Evolutionary conservation across 2,113 vertebrate genomes (phyloP).

Genomic region (Lathamus discolor): DNA sequence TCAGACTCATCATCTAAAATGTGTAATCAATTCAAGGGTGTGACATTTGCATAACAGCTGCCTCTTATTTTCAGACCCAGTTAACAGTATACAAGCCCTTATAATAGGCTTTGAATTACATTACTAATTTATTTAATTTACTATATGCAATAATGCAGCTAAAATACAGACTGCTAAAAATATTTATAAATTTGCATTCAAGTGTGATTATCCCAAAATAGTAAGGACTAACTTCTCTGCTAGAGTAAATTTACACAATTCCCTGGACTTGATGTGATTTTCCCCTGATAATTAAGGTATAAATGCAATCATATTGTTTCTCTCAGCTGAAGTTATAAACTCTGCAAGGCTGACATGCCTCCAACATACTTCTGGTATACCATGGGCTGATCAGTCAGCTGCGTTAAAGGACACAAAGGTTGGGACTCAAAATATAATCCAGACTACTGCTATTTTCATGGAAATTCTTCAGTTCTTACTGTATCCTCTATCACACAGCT

Average conservation of each 20-base stretch:
- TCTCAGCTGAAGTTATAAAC: background rate
- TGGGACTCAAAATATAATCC: background rate
- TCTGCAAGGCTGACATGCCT: background rate
- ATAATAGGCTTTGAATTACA: constrained; percentile 18
- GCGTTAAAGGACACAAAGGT: background rate
- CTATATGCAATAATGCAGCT: background rate
- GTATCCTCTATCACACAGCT: background rate
- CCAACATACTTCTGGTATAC: background rate
- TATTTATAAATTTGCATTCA: background rate
- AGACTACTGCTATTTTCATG: background rate
- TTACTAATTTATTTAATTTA: constrained; percentile 11
- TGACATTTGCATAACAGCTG: constrained; percentile 44
- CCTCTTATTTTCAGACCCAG: constrained; percentile 20
- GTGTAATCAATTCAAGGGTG: constrained; percentile 33
- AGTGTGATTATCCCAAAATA: background rate
- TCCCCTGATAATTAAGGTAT: background rate
- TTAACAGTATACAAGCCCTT: constrained; percentile 20
- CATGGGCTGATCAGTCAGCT: accelerated
- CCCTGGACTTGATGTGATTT: background rate
- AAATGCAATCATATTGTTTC: background rate
- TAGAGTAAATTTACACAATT: background rate
- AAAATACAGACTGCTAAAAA: background rate
- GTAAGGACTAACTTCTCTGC: background rate
- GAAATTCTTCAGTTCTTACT: background rate
- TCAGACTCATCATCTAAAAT: constrained; percentile 25